Percentiles rank a stretch among this genome's conserved stretches.
These are phyloP conservation scores for Drosophila eohydei DNA, from an alignment of 2,888 invertebrate genomes.

Conservation along the genomic window DNA sequence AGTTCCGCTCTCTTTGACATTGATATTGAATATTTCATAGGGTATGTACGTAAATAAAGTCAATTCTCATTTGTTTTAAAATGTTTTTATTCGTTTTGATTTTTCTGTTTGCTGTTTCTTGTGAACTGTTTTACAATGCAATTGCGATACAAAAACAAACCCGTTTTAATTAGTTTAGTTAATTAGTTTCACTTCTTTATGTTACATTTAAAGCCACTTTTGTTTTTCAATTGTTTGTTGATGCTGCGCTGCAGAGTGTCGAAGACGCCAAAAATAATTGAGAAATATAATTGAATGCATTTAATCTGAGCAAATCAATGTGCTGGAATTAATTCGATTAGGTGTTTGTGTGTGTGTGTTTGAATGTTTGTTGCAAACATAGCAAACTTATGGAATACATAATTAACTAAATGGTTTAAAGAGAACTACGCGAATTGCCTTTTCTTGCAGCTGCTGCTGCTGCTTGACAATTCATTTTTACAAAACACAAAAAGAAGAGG, in stretches of 20 bases:
- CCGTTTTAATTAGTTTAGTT: conserved; percentile 47
- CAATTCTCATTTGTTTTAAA: conserved; percentile 24
- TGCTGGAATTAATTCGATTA: conserved; percentile 23
- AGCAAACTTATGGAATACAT: conserved; percentile 62
- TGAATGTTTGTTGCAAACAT: conserved; percentile 32
- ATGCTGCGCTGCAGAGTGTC: conserved; percentile 41
- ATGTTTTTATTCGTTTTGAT: conserved; percentile 46
- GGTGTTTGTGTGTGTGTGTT: neutral
- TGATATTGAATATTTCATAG: neutral
- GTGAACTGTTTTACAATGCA: conserved; percentile 19
- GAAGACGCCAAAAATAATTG: conserved; percentile 32
- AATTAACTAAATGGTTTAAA: conserved; percentile 63
- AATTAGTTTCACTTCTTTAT: conserved; percentile 31
- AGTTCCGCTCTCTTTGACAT: neutral
- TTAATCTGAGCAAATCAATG: conserved; percentile 9
- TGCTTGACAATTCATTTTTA: conserved; percentile 32
- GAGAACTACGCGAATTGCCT: conserved; percentile 52
- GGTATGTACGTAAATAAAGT: neutral
- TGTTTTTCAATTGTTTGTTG: conserved; percentile 39
- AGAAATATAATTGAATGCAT: conserved; percentile 14
- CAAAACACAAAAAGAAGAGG: conserved; percentile 16
- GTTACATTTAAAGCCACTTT: conserved; percentile 72
- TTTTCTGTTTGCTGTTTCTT: conserved; percentile 22
- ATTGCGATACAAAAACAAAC: conserved; percentile 47
- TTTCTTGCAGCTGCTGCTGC: conserved; percentile 10